phyloP scores from a whole-genome alignment of 2,113 vertebrate species.

The Etia nguti region DNA sequence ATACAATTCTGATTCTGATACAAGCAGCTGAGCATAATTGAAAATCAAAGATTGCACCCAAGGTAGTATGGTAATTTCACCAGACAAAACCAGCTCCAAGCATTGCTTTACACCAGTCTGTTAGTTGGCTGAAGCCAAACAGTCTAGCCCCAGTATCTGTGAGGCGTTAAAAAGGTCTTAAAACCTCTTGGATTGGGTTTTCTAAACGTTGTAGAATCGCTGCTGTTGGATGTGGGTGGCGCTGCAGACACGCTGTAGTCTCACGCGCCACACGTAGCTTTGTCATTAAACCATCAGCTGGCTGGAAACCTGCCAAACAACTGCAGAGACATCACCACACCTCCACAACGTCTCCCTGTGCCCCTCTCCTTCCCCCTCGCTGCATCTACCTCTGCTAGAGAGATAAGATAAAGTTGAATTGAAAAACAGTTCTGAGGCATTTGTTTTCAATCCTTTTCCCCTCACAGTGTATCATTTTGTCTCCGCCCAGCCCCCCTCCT shows the following conservation, averaged over 20 bases:
- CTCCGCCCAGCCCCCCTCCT: background rate
- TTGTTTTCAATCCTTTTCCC: background rate
- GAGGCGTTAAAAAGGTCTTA: background rate
- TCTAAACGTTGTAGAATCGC: background rate
- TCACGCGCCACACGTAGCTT: constrained; percentile 35
- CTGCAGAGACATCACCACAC: background rate
- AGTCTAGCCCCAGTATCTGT: background rate
- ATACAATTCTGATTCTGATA: too few relatives aligned
- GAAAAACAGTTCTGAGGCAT: background rate
- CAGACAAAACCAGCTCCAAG: background rate
- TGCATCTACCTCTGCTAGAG: background rate
- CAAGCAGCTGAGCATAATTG: background rate
- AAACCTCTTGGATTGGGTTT: background rate
- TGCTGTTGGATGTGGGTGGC: background rate
- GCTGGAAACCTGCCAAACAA: constrained; percentile 16
- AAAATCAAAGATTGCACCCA: background rate
- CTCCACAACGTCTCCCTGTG: background rate
- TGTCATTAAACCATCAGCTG: constrained; percentile 12
- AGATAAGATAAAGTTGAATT: constrained; percentile 3
- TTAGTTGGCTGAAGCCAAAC: background rate
- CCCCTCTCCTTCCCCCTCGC: background rate
- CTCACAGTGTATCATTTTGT: background rate
- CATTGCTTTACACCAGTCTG: background rate
- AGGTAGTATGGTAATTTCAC: background rate
- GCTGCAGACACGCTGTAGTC: background rate